Evolutionary conservation across 1,140 invertebrate genomes (phyloP), one percentile per base, ranked within the genome.

Genomic region (Drosophila auraria): DNA sequence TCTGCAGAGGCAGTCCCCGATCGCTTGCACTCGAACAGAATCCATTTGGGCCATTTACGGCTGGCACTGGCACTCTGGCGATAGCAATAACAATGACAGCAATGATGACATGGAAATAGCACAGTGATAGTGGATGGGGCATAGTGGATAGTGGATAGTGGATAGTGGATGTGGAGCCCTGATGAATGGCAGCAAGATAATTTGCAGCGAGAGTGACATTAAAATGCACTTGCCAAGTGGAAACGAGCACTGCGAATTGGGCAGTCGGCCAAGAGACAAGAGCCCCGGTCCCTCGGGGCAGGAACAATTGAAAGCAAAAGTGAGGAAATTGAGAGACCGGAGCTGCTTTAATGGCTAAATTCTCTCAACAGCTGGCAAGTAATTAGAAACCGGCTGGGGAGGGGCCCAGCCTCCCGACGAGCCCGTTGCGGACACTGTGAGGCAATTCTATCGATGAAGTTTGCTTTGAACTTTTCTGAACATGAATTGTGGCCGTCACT

Each of bases 181-280:
- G 68, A 87, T 77, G 71, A 65, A 80, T 78, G 73, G 59, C 50
- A 64, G 78, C 61, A 70, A 80, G 72, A 78, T 56, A 80, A 83
- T 73, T 87, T 80, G 83, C 72, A 57, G 64, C 56, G 69, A 66
- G 82, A 80, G 77, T 71, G 83, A 74, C 77, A 80, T 87, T 68
- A 80, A 87, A 87, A 83, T 81, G 77, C 77, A 81, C 80, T 87
- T 83, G 80, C 71, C 80, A 87, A 87, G 87, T 73, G 76, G 69
- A 87, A 64, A 69, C 38, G 38, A 65, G 23, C 57, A 27, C 30
- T 63, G 38, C 25, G 45, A 47, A 78, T 51, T 78, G 82, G 83
- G 83, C 80, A 63, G 17, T 15, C 56, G 17, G 81, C 81, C 70
- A 83, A 82, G 23, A 60, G 25, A 62, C 40, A 38, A 49, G 51